Percentiles rank a stretch among this genome's conserved stretches.
phyloP scores from a whole-genome alignment of 1,140 invertebrate species.

The Phenacoccus solenopsis region DNA sequence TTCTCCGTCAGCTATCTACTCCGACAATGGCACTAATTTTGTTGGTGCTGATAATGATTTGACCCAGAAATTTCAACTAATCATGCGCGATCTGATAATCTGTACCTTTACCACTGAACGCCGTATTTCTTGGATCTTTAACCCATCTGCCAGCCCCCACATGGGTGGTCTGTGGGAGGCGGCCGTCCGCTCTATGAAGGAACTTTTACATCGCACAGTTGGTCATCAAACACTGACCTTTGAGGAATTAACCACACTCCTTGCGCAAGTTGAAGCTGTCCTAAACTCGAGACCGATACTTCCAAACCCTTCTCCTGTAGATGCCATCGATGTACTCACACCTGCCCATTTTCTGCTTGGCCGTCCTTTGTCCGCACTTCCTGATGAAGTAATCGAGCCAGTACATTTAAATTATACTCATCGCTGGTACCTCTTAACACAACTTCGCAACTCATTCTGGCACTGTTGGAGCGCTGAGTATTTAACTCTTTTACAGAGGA shows the following conservation, averaged over 20 bases:
- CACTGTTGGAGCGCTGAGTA: conserved; percentile 21
- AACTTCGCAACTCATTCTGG: conserved; percentile 18
- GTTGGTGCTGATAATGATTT: conserved; percentile 19
- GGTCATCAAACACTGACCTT: conserved; percentile 25
- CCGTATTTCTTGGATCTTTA: conserved; percentile 22
- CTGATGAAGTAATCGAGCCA: conserved; percentile 15
- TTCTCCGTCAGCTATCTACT: conserved; percentile 21
- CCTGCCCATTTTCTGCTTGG: conserved; percentile 31
- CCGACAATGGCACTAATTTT: conserved; percentile 27
- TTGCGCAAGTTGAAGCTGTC: conserved; percentile 27
- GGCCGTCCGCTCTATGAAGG: conserved; percentile 30
- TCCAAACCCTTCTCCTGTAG: not conserved
- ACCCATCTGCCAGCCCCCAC: conserved; percentile 29
- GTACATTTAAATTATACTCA: not conserved
- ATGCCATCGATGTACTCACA: conserved; percentile 26
- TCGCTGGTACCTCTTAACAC: not conserved
- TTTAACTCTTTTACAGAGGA: conserved; percentile 6
- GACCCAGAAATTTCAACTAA: not conserved
- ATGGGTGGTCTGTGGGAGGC: conserved; percentile 33
- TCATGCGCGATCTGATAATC: not conserved
- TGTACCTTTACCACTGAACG: not conserved
- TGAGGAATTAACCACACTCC: conserved; percentile 30
- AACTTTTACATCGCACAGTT: conserved; percentile 29
- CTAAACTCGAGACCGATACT: conserved; percentile 30
- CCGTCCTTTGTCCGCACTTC: conserved; percentile 21